Conservation (phyloP, 2,797 vertebrate species). For the Balearica regulorum region DNA sequence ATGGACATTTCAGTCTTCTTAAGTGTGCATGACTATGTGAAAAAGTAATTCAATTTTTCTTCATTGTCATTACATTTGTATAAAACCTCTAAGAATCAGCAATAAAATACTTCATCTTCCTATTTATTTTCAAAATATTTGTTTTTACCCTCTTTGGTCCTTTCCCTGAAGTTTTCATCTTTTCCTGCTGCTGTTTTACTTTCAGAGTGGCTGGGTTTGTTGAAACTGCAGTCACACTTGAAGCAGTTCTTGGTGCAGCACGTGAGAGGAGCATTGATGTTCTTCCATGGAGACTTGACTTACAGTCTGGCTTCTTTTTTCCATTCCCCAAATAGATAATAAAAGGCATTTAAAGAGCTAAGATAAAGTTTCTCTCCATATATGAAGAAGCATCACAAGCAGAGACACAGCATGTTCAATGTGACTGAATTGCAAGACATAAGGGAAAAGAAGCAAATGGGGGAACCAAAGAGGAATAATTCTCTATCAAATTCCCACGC, state of each 20-base stretch:
- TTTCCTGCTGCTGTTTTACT: neutral
- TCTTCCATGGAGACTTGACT: neutral
- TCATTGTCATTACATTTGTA: neutral
- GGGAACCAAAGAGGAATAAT: too few relatives aligned
- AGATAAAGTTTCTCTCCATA: neutral
- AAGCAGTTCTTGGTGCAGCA: neutral
- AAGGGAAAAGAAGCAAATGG: neutral
- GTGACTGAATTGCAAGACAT: neutral
- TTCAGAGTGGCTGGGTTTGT: neutral
- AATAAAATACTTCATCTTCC: neutral
- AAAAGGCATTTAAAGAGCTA: neutral
- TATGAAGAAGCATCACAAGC: neutral
- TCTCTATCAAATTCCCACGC: neutral
- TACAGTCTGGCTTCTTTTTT: neutral
- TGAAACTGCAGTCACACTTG: neutral
- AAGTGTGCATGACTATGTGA: neutral
- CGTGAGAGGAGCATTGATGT: neutral
- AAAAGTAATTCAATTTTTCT: neutral
- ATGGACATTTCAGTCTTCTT: neutral
- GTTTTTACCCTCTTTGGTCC: too few relatives aligned
- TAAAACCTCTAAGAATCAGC: neutral
- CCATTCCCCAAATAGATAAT: neutral
- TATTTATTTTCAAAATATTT: neutral
- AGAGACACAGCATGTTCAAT: neutral
- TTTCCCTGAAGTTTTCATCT: neutral